Percentiles rank a stretch among this genome's conserved stretches.
Conservation (phyloP, 1,140 invertebrate species). For the Drosophila busckii region DNA sequence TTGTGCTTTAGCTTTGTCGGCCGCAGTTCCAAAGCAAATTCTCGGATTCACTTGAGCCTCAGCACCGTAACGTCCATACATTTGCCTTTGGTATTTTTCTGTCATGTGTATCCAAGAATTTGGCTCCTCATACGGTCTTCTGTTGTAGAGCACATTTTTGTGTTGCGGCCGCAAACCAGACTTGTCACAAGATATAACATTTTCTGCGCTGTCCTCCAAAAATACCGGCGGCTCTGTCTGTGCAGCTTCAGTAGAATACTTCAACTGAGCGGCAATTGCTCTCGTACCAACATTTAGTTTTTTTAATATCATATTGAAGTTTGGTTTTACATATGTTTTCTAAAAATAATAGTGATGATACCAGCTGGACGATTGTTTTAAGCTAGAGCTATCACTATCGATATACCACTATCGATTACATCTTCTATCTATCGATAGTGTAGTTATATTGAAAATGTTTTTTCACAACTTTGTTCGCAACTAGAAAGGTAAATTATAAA, state of each 20-base stretch:
- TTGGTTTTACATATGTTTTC: no score
- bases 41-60: slow-evolving; percentile 79
- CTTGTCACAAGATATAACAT: slow-evolving; percentile 81
- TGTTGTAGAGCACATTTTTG: slow-evolving; percentile 80
- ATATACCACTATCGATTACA: no score
- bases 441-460: no score
- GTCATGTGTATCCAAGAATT: slow-evolving; percentile 80
- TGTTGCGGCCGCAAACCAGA: slow-evolving; percentile 81
- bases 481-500: no score
- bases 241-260: slow-evolving; percentile 17
- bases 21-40: slow-evolving; percentile 83
- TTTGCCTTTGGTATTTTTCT: slow-evolving; percentile 81
- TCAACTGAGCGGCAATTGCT: no score
- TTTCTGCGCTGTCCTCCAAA: slow-evolving; percentile 27
- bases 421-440: no score
- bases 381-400: no score
- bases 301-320: no score
- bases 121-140: slow-evolving; percentile 80
- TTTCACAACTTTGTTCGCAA: no score
- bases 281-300: no score
- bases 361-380: no score
- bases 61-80: slow-evolving; percentile 82
- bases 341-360: no score
- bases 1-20: slow-evolving; percentile 82
- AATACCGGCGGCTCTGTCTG: slow-evolving; percentile 31